These are phyloP conservation scores for Diprion similis DNA, from an alignment of 1,140 invertebrate genomes.

Conservation along the genomic window DNA sequence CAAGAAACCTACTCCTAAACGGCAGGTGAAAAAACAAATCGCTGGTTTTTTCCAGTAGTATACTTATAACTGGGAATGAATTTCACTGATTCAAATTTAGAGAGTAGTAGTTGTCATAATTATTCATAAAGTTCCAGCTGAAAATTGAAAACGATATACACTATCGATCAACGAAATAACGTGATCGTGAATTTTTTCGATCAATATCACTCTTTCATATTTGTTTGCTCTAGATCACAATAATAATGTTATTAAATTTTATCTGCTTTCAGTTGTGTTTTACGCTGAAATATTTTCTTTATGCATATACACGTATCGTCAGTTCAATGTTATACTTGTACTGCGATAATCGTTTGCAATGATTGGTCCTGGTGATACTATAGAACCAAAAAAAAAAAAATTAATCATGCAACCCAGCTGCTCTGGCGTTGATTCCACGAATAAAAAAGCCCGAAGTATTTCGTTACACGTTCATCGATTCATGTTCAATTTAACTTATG, in stretches of 20 bases:
- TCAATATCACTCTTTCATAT: not conserved
- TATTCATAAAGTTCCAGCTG: too few relatives aligned
- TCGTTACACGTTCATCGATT: too few relatives aligned
- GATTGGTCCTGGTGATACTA: conserved; percentile 44
- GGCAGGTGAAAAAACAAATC: too few relatives aligned
- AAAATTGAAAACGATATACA: too few relatives aligned
- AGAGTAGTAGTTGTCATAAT: too few relatives aligned
- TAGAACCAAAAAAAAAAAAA: conserved; percentile 32
- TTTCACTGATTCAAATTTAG: too few relatives aligned
- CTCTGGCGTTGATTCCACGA: not conserved
- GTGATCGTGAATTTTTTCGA: not conserved
- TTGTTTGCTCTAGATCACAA: not conserved
- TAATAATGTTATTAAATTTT: not conserved
- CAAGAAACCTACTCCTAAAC: too few relatives aligned
- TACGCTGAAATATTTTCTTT: not conserved
- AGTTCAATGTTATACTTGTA: conserved; percentile 34
- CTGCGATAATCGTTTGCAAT: conserved; percentile 36
- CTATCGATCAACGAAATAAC: not conserved
- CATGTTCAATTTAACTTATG: too few relatives aligned
- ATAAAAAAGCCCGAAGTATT: too few relatives aligned
- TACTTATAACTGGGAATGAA: too few relatives aligned
- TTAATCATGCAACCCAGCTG: not conserved
- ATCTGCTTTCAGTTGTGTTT: not conserved
- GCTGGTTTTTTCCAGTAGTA: too few relatives aligned
- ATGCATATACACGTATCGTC: conserved; percentile 17